Evolutionary conservation across 1,140 invertebrate species (phyloP).

Genomic region (Pseudomyrmex cubaensis): DNA sequence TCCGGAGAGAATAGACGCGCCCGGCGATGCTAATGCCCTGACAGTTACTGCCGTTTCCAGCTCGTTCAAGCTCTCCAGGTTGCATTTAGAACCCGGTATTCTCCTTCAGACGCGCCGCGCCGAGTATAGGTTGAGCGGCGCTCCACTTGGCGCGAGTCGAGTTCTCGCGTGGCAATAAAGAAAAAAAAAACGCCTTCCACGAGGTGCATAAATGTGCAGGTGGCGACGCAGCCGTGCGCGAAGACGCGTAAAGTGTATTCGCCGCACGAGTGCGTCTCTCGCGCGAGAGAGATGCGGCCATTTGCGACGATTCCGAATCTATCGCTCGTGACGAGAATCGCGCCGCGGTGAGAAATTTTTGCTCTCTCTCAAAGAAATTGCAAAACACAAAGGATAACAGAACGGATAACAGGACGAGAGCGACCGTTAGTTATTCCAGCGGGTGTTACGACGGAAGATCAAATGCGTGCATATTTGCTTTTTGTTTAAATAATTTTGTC

Average conservation of each 20-base stretch:
- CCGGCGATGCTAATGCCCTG: constrained; percentile 34
- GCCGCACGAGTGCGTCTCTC: not conserved
- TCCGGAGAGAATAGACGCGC: not conserved
- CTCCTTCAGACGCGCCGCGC: not conserved
- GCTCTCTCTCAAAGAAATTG: not conserved
- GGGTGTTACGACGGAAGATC: not conserved
- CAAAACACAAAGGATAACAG: not conserved
- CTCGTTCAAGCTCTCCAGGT: constrained; percentile 12
- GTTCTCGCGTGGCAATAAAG: constrained; percentile 51
- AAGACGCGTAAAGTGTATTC: not conserved
- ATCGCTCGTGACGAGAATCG: not conserved
- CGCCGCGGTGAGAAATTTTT: not conserved
- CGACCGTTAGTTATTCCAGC: constrained; percentile 17
- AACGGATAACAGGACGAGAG: not conserved
- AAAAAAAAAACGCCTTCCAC: constrained; percentile 17
- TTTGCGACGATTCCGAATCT: constrained; percentile 6
- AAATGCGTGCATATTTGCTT: not conserved
- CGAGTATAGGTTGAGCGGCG: not conserved
- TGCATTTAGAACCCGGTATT: not conserved
- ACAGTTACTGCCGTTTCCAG: constrained; percentile 34
- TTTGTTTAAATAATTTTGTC: constrained; percentile 37
- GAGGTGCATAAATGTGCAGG: constrained; percentile 11
- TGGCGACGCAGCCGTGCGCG: not conserved
- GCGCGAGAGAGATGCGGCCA: not conserved
- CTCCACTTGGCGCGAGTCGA: constrained; percentile 5